These are phyloP conservation scores for Acleris emargana DNA, from an alignment of 2,888 invertebrate genomes.

Conservation along the genomic window DNA sequence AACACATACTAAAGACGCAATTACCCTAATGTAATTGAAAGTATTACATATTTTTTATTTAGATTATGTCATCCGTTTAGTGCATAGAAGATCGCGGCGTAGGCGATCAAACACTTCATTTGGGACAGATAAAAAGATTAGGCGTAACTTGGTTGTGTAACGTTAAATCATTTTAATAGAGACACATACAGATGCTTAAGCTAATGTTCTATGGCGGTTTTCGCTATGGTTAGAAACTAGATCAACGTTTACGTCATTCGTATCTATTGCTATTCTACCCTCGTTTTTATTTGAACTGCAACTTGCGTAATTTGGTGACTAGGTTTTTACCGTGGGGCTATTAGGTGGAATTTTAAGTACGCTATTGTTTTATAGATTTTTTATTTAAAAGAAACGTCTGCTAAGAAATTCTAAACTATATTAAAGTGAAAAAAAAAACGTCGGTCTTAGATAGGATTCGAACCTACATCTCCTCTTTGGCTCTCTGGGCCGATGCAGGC, in stretches of 20 bases:
- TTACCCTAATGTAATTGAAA: conserved; percentile 32
- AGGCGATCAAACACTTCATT: conserved; percentile 23
- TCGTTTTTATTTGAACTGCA: no score
- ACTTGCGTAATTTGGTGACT: no score
- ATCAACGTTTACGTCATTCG: conserved; percentile 3
- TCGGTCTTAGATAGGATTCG: no score
- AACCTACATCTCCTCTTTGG: no score
- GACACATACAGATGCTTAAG: conserved; percentile 5
- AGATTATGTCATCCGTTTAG: conserved; percentile 27
- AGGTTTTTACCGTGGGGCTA: no score
- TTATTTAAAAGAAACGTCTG: no score
- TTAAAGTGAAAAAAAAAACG: no score
- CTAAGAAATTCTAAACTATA: no score
- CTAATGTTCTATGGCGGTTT: conserved; percentile 5
- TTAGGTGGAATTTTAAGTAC: no score
- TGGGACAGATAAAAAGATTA: conserved; percentile 20
- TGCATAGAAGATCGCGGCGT: conserved; percentile 17
- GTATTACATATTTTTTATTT: conserved; percentile 18
- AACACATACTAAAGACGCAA: conserved; percentile 1
- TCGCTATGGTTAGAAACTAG: neutral
- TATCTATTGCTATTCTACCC: neutral
- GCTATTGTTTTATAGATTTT: no score
- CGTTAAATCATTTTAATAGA: conserved; percentile 20
- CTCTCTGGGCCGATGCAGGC: no score
- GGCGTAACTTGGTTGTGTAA: conserved; percentile 20